phyloP scores from a whole-genome alignment of 2,888 invertebrate genomes.

The Lasioglossum leucozonium region DNA sequence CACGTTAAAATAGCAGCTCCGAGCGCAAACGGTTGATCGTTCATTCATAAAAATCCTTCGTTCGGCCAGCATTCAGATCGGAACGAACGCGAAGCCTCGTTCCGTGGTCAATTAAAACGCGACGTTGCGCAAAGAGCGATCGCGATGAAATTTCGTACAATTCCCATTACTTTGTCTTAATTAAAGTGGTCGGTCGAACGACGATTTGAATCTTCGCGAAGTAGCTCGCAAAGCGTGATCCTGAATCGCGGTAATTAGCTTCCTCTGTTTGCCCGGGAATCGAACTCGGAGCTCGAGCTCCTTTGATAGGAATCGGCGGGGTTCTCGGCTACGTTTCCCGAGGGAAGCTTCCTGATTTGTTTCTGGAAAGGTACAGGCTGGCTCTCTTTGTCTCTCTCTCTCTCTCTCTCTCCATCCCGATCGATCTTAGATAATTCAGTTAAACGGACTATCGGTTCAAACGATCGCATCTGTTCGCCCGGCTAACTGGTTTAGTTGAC shows the following conservation, averaged over 20 bases:
- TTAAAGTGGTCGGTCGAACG: constrained; percentile 50
- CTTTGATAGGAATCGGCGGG: constrained; percentile 34
- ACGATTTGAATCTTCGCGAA: constrained; percentile 46
- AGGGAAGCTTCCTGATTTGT: constrained; percentile 41
- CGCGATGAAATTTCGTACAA: constrained; percentile 27
- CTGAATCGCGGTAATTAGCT: constrained; percentile 43
- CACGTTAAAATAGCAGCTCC: too few species aligned
- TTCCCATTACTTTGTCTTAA: constrained; percentile 42
- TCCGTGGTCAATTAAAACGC: constrained; percentile 38
- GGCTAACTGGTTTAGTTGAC: constrained; percentile 79
- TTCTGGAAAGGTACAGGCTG: constrained; percentile 36
- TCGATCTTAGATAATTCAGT: constrained; percentile 76
- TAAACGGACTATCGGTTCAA: constrained; percentile 72
- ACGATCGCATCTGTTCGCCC: constrained; percentile 74
- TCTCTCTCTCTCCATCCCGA: constrained; percentile 35
- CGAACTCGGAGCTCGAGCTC: neutral
- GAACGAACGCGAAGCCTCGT: too few species aligned
- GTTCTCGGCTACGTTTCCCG: neutral
- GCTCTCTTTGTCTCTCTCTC: neutral
- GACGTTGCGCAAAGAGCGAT: constrained; percentile 40
- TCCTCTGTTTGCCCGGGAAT: constrained; percentile 22
- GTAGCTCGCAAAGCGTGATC: constrained; percentile 25
- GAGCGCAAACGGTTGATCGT: too few species aligned
- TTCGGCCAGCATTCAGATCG: too few species aligned
- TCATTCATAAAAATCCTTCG: too few species aligned